These are phyloP conservation scores for Urocyon cinereoargenteus DNA, from an alignment of 2,797 vertebrate genomes.

Conservation along the genomic window DNA sequence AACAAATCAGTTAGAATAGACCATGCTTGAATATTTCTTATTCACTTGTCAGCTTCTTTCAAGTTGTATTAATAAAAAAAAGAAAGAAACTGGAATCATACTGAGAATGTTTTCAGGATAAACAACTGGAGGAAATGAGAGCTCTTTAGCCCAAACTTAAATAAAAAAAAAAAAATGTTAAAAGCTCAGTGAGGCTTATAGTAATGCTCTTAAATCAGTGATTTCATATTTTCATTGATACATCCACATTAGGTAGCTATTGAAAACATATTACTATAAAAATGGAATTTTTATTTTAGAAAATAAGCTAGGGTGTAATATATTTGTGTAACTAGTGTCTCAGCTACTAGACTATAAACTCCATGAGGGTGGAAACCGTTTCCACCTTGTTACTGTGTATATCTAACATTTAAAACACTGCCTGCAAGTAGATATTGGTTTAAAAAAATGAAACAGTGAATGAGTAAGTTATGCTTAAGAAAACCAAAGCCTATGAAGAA, in stretches of 20 bases:
- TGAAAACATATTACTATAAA: slow-evolving; percentile 30
- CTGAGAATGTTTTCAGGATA: slow-evolving; percentile 74
- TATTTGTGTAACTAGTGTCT: background rate
- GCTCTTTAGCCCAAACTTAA: slow-evolving; percentile 67
- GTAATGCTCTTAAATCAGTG: slow-evolving; percentile 40
- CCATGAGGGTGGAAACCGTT: background rate
- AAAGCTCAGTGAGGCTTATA: slow-evolving; percentile 65
- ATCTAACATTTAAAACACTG: background rate
- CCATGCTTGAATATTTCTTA: slow-evolving; percentile 78
- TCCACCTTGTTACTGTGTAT: background rate
- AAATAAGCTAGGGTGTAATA: background rate
- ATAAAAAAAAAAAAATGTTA: slow-evolving; percentile 53
- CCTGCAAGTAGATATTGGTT: background rate
- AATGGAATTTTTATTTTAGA: slow-evolving; percentile 30
- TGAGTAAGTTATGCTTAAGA: background rate
- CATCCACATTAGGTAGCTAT: background rate
- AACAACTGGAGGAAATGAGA: slow-evolving; percentile 64
- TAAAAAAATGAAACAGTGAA: background rate
- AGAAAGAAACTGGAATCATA: slow-evolving; percentile 49
- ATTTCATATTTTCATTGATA: slow-evolving; percentile 35
- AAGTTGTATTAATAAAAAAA: slow-evolving; percentile 71
- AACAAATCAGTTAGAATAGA: slow-evolving; percentile 79
- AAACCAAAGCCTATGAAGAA: background rate
- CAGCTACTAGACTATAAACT: background rate
- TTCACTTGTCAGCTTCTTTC: slow-evolving; percentile 80